phyloP scores from a whole-genome alignment of 1,140 invertebrate species.

The Bombyx mandarina region DNA sequence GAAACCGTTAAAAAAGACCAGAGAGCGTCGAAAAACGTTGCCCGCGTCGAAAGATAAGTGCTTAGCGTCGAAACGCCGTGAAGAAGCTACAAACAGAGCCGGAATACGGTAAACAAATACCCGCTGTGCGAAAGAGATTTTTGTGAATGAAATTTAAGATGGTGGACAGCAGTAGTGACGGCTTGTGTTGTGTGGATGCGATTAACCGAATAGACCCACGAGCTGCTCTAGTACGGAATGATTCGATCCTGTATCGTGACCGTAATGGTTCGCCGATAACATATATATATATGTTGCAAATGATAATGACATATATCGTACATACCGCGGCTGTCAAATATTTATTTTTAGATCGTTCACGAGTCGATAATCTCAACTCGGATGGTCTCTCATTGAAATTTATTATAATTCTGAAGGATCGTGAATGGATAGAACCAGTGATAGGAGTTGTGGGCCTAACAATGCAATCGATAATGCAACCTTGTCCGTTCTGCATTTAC shows the following conservation, averaged over 20 bases:
- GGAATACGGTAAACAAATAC: conserved; percentile 61
- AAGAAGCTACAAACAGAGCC: conserved; percentile 23
- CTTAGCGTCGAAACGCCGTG: conserved; percentile 10
- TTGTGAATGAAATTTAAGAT: conserved; percentile 69
- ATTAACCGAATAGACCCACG: too few species aligned
- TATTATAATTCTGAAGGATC: not conserved
- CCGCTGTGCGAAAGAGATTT: conserved; percentile 51
- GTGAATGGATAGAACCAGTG: not conserved
- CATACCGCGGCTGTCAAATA: not conserved
- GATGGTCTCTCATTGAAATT: too few species aligned
- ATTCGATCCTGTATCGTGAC: too few species aligned
- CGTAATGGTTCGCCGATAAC: too few species aligned
- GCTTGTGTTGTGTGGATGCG: conserved; percentile 20
- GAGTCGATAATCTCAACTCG: too few species aligned
- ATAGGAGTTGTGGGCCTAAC: not conserved
- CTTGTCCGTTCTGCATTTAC: conserved; percentile 20
- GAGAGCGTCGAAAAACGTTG: not conserved
- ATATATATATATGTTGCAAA: too few species aligned
- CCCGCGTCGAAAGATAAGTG: conserved; percentile 7
- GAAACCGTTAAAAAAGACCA: not conserved
- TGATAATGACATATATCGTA: not conserved
- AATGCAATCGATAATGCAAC: conserved; percentile 35
- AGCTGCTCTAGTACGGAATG: too few species aligned
- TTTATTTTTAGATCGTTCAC: not conserved
- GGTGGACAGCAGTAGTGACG: conserved; percentile 47